Base-by-base conservation (phyloP, 1,140 invertebrate species). In the Drosophila hydei region DNA sequence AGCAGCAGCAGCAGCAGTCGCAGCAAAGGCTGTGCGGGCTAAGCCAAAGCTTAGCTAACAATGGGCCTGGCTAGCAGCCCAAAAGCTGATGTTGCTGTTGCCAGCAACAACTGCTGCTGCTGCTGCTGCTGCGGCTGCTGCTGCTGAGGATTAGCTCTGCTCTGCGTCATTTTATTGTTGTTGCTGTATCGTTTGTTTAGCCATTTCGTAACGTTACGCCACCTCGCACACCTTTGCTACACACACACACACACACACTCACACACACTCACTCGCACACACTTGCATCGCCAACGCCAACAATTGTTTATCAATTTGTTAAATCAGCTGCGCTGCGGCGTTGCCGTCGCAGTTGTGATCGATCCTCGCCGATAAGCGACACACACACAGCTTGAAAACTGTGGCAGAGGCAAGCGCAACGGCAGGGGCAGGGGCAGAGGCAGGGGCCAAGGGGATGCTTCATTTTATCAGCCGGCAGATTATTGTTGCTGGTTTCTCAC, bases 301-400 rank as follows among this genome's bases (percentile, higher is more conserved):
- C 85, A 89, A 89, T 89, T 89, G 87, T 79, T 89, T 89, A 89
- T 89, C 85, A 89, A 87, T 89, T 89, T 89, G 78, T 89, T 81
- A 79, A 89, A 89, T 89, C 85, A 89, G 85, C 65, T 72, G 45
- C 30, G 72, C 63, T 59, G 85, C 62, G 79, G 55, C 43, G 48
- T 59, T 58, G 76, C 63, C 51, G 59, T 47, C n/a, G 52, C 52
- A 36, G 52, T 55, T 79, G 72, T 63, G 77, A 89, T 89, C 75
- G 85, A 89, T 89, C 80, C 80, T 89, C 77, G 87, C 87, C 78
- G 85, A 89, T 89, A 89, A 85, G 75, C 61, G 60, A 79, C 42
- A 70, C 56, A 73, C 70, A 63, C 16, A 54, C 36, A 27, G 38
- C n/a, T n/a, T n/a, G n/a, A n/a, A n/a, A n/a, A n/a, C n/a, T n/a